Evolutionary conservation across 2,113 vertebrate species (phyloP), one percentile per base, ranked within the genome.

Genomic region (Panthera uncia): DNA sequence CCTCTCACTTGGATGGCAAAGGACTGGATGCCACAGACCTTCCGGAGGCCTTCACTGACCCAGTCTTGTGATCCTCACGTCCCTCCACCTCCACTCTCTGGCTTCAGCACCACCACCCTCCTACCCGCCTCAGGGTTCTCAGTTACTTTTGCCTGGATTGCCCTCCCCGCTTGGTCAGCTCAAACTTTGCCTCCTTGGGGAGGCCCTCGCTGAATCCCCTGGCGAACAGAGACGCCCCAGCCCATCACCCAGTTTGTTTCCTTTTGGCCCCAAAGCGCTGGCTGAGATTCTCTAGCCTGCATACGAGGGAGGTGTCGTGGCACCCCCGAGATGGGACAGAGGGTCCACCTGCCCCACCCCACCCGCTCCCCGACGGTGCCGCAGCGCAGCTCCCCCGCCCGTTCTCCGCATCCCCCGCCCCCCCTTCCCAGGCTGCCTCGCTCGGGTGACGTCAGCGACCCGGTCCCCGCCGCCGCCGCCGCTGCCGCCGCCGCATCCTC

Each of bases 371-470:
- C 13, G 31, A 36, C 41, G 8, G 80, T 89, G 94, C 86, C 3
- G 66, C 96, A 29, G 93, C 81, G 33, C 89, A 0, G 50, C n/a
- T 18, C 16, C 80, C 92, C 80, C 95, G 65, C 95, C 31, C 3
- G 31, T 57, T 87, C 95, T 29, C 97, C 91, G 94, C 96, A 82
- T 93, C 90, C 78, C 71, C 93, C 52, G 31, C 90, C 90, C 92
- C 80, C 66, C 50, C 68, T 95, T 97, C 98, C 98, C 98, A 95
- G 97, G 83, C 98, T 97, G 94, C 98, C 96, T 97, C 94, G 89
- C 98, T 97, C 98, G 50, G 91, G 93, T 97, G 98, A 98, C 98
- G 98, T 98, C 98, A 98, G 89, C 98, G 68, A 84, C 84, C 90
- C n/a, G 71, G 91, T 95, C 95, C 94, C 95, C 61, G 29, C 92